Percentiles rank a stretch among this genome's conserved stretches.
These are phyloP conservation scores for Dendrolimus punctatus DNA, from an alignment of 1,140 invertebrate species.

Conservation along the genomic window DNA sequence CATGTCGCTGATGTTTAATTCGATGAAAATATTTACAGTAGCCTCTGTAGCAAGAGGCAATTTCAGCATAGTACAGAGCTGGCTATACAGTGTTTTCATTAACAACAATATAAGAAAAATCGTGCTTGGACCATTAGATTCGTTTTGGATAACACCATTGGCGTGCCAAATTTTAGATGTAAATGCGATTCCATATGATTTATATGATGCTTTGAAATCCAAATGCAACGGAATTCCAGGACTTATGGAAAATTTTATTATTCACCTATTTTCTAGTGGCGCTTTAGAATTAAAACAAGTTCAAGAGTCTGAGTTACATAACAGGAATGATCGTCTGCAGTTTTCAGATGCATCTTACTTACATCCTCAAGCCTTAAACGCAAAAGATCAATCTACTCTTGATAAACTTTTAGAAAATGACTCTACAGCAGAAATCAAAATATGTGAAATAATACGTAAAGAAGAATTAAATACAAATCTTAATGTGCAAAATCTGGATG, in stretches of 20 bases:
- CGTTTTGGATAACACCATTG: slow-evolving; percentile 42
- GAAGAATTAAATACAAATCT: slow-evolving; percentile 48
- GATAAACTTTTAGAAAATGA: slow-evolving; percentile 37
- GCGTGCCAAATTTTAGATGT: slow-evolving; percentile 68
- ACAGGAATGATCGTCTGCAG: slow-evolving; percentile 37
- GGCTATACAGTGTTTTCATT: slow-evolving; percentile 51
- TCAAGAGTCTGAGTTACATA: slow-evolving; percentile 23
- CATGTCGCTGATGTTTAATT: slow-evolving; percentile 40
- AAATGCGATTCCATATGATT: slow-evolving; percentile 50
- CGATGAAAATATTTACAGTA: slow-evolving; percentile 41
- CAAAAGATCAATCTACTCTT: slow-evolving; percentile 32
- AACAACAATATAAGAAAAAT: slow-evolving; percentile 49
- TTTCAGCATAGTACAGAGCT: slow-evolving; percentile 38
- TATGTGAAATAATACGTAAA: slow-evolving; percentile 46
- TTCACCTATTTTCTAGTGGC: slow-evolving; percentile 64
- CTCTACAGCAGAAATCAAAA: slow-evolving; percentile 27
- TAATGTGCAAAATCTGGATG: slow-evolving; percentile 56
- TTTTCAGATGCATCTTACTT: slow-evolving; percentile 39
- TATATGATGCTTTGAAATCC: slow-evolving; percentile 47
- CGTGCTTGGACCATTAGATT: slow-evolving; percentile 36
- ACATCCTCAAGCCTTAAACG: slow-evolving; percentile 40
- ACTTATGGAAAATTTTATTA: slow-evolving; percentile 56
- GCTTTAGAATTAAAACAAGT: slow-evolving; percentile 46
- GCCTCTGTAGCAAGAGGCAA: slow-evolving; percentile 47
- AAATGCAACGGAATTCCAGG: slow-evolving; percentile 65